Base-by-base conservation (phyloP, 2,888 invertebrate genomes). In the Trypoxylon attenuatum region DNA sequence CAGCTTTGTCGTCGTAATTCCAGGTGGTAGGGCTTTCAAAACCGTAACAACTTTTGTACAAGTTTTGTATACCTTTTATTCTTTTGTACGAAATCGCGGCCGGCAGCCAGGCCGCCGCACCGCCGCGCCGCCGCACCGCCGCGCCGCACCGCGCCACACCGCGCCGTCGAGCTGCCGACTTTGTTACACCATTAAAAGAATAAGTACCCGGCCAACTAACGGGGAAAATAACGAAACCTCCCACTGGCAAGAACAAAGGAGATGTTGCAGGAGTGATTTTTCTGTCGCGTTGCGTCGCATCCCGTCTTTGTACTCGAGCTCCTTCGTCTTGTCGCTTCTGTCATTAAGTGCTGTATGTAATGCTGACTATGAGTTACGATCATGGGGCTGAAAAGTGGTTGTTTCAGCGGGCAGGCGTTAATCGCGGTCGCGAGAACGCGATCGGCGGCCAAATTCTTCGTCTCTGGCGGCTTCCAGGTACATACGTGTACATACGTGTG, bases 1-100 rank as follows among this genome's bases (percentile, higher is more conserved):
- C 0, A 33, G 33, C 54, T 69, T 60, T 53, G 53, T 60, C 47
- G 53, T 10, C 54, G 18, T 51, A 42, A 60, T 60, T 54, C 29
- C 19, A 50, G 50, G 49, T 38, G 38, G 33, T n/a, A 8, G 23
- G 21, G 42, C 16, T 41, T 53, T 43, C 60, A 18, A 5, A 25
- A 10, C 13, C 33, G 33, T 33, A 33, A 33, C 33, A 33, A 33
- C n/a, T 33, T 33, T 33, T 33, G 33, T 33, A 33, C 13, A 33
- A 33, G 33, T 33, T 33, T 33, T 33, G 33, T 33, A 33, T 33
- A 33, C 33, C 33, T 33, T 33, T 33, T 13, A 4, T 13, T 33
- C 33, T 8, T 33, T 33, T 33, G 33, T 33, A 10, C 33, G 33
- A 33, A 33, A 33, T 33, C 33, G 13, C 33, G 33, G 13, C 13